These are phyloP conservation scores for Mugil cephalus DNA, from an alignment of 2,113 vertebrate genomes.

Conservation along the genomic window DNA sequence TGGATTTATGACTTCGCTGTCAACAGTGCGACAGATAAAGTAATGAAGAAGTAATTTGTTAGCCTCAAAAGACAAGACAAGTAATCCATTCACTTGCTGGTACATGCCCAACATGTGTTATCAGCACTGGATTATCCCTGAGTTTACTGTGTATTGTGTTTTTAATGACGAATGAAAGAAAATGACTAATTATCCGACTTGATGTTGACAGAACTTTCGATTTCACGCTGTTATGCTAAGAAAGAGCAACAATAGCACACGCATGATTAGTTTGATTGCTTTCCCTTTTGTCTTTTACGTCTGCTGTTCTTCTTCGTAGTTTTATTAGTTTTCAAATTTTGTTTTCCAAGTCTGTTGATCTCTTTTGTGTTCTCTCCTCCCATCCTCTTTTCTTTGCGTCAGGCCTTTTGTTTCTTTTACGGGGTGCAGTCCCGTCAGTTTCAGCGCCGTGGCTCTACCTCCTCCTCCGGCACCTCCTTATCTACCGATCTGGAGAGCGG, in stretches of 20 bases:
- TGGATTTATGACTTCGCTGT: slow-evolving; percentile 7
- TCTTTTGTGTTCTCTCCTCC: slow-evolving; percentile 41
- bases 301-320: background rate
- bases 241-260: background rate
- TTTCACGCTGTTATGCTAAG: background rate
- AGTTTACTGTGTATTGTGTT: background rate
- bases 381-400: slow-evolving; percentile 69
- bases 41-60: background rate
- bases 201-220: background rate
- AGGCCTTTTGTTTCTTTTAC: slow-evolving; percentile 98
- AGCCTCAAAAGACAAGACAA: slow-evolving; percentile 1
- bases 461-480: slow-evolving; percentile 92
- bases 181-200: too few species aligned
- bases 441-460: slow-evolving; percentile 90
- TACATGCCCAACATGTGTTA: background rate
- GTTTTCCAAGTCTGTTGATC: slow-evolving; percentile 12
- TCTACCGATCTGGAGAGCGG: slow-evolving; percentile 96
- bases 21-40: background rate
- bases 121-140: background rate
- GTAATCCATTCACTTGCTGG: background rate
- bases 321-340: background rate
- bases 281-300: slow-evolving; percentile 3
- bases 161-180: background rate
- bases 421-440: slow-evolving; percentile 88
- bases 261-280: background rate